A percentile compares a stretch with the other conserved stretches of the same genome.
Conservation (phyloP, 2,113 vertebrate genomes). For the Cyprinodon brontotheroides region DNA sequence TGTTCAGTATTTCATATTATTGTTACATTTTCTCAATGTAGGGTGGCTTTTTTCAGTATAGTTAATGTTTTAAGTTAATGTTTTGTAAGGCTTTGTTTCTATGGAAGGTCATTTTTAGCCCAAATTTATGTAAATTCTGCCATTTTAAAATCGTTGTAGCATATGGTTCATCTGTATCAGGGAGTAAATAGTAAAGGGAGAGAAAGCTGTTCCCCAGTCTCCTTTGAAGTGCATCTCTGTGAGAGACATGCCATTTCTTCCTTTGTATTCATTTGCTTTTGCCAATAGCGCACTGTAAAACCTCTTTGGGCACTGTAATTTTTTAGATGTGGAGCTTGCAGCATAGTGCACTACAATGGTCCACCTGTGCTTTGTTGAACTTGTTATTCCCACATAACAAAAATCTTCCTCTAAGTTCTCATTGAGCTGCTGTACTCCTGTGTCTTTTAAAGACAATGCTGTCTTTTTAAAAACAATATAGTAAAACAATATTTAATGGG, state of each 20-base stretch:
- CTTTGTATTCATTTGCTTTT: background rate
- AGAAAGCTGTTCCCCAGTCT: background rate
- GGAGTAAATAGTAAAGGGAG: background rate
- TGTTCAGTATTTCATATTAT: too few species aligned
- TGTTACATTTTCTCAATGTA: too few species aligned
- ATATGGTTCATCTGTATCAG: background rate
- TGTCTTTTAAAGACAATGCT: background rate
- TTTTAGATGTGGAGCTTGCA: background rate
- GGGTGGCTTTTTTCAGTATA: too few species aligned
- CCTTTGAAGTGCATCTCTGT: background rate
- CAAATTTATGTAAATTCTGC: background rate
- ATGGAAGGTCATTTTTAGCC: too few species aligned
- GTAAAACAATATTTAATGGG: too few species aligned
- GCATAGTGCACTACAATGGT: background rate
- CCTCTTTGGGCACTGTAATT: background rate
- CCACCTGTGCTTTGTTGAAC: background rate
- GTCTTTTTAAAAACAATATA: too few species aligned
- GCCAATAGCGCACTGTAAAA: background rate
- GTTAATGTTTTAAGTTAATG: too few species aligned
- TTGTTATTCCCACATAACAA: background rate
- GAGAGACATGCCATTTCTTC: background rate
- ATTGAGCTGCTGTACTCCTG: background rate
- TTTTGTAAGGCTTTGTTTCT: background rate
- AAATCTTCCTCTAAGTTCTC: background rate
- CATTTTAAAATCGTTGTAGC: background rate